phyloP scores from a whole-genome alignment of 2,797 vertebrate species.

The Champsocephalus gunnari region DNA sequence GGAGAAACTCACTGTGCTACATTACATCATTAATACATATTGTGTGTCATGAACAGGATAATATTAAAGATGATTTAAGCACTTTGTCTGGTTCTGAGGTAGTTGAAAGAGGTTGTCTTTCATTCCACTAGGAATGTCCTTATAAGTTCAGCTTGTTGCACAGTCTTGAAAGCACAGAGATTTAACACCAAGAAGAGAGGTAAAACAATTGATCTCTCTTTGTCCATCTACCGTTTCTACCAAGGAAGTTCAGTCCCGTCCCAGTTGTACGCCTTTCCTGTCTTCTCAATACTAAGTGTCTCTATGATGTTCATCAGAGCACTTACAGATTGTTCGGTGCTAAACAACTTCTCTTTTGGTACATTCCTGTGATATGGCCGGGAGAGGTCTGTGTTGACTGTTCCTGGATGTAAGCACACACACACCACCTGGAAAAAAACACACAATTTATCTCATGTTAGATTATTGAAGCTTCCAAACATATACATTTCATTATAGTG shows the following conservation, averaged over 20 bases:
- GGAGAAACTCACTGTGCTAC: background rate
- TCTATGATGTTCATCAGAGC: slow-evolving; percentile 78
- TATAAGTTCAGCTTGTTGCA: slow-evolving; percentile 5
- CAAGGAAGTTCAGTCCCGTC: slow-evolving; percentile 71
- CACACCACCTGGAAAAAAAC: slow-evolving; percentile 74
- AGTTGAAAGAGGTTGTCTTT: background rate
- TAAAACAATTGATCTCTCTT: background rate
- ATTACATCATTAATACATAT: background rate
- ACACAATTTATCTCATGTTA: no score
- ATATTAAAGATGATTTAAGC: background rate
- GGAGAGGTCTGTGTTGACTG: slow-evolving; percentile 81
- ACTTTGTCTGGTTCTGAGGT: slow-evolving; percentile 18
- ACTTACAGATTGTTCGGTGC: slow-evolving; percentile 72
- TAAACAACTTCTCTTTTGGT: slow-evolving; percentile 77
- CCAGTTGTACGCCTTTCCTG: slow-evolving; percentile 80
- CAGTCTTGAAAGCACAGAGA: background rate
- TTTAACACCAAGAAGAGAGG: background rate
- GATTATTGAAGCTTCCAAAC: no score
- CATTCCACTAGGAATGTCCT: background rate
- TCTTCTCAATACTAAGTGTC: slow-evolving; percentile 69
- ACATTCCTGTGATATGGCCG: slow-evolving; percentile 79
- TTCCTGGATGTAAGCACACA: slow-evolving; percentile 80
- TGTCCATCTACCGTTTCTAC: slow-evolving; percentile 58
- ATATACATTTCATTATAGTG: no score
- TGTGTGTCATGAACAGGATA: background rate